Percentiles rank a stretch among this genome's conserved stretches.
phyloP scores from a whole-genome alignment of 2,797 vertebrate species.

The Orientallactaga sibirica region DNA sequence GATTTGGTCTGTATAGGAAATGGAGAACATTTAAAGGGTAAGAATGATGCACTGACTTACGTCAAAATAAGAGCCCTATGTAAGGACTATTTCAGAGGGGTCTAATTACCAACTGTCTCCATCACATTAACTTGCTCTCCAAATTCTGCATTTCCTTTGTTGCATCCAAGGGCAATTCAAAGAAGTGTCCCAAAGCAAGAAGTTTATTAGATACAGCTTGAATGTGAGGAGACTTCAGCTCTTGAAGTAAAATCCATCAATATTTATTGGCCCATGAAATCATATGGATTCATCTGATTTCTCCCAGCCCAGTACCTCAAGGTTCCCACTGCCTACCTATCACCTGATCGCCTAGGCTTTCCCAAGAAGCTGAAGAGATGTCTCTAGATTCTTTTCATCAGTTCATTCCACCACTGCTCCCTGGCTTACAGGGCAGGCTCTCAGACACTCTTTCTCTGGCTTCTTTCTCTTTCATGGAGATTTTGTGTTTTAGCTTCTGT shows the following conservation, averaged over 20 bases:
- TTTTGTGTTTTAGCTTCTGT: conserved; percentile 57
- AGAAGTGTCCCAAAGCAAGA: conserved; percentile 17
- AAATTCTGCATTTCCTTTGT: conserved; percentile 53
- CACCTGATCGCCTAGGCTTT: not conserved
- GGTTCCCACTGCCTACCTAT: not conserved
- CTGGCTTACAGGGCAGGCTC: not conserved
- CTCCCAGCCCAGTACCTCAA: not conserved
- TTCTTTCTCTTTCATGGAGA: conserved; percentile 39
- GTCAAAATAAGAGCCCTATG: conserved; percentile 76
- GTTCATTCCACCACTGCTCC: not conserved
- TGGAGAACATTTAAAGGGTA: conserved; percentile 68
- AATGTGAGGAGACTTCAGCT: not conserved
- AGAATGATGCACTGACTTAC: conserved; percentile 76
- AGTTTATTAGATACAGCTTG: not conserved
- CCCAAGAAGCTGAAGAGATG: not conserved
- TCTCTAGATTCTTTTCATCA: not conserved
- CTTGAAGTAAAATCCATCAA: conserved; percentile 19
- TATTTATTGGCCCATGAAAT: not conserved
- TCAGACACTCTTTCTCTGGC: conserved; percentile 21
- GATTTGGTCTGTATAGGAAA: conserved; percentile 70
- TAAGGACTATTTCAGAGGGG: conserved; percentile 65
- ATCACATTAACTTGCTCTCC: not conserved
- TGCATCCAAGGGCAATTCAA: conserved; percentile 53
- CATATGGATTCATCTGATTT: not conserved
- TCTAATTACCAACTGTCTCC: conserved; percentile 68